These are phyloP conservation scores for Lacerta agilis DNA, from an alignment of 2,797 vertebrate species.

Conservation along the genomic window DNA sequence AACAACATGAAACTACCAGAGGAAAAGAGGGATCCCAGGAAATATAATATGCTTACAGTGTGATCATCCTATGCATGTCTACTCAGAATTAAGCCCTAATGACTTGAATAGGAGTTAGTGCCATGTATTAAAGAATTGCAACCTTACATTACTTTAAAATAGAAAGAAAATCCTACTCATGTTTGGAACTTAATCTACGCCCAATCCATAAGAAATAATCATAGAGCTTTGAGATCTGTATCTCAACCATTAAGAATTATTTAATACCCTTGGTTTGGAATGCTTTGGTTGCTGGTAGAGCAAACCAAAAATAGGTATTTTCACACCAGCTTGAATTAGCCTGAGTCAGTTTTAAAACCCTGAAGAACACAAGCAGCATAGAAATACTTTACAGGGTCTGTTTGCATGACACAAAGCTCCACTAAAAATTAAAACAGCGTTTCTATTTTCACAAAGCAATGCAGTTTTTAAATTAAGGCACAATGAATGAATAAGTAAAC, in stretches of 20 bases:
- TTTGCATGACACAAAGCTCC: background rate
- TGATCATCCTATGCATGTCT: background rate
- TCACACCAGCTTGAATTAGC: background rate
- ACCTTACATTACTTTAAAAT: background rate
- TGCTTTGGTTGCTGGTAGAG: background rate
- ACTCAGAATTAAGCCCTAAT: background rate
- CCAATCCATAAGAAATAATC: background rate
- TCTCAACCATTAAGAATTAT: background rate
- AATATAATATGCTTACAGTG: background rate
- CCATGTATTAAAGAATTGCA: background rate
- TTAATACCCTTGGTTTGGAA: background rate
- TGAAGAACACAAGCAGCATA: background rate
- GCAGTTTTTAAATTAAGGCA: slow-evolving; percentile 23
- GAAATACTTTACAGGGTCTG: background rate
- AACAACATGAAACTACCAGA: background rate
- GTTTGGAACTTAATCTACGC: background rate
- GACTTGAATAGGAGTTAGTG: background rate
- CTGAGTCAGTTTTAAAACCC: background rate
- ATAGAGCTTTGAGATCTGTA: background rate
- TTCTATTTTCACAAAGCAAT: background rate
- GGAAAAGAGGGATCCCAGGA: background rate
- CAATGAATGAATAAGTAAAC: slow-evolving; percentile 28
- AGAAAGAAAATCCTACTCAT: background rate
- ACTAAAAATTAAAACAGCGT: background rate
- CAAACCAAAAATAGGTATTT: background rate